Conservation (phyloP, 2,888 invertebrate species). For the Escarpia spicata region DNA sequence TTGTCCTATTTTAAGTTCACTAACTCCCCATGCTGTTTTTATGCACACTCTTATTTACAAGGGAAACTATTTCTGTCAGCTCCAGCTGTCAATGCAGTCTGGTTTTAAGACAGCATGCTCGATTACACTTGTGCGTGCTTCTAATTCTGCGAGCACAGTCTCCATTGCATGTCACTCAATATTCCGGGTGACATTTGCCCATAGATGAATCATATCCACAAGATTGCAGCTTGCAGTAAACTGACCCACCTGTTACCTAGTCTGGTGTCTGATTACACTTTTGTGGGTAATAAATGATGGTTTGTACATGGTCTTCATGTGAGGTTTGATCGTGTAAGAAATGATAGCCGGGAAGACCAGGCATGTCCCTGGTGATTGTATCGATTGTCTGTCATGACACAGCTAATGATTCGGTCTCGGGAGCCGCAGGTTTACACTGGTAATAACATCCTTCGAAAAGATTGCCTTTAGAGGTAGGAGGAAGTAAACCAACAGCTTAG, state of each 20-base stretch:
- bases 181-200: background rate
- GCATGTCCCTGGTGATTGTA: background rate
- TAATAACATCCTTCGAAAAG: background rate
- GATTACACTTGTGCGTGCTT: constrained; percentile 4
- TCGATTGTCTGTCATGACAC: background rate
- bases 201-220: background rate
- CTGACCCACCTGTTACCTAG: background rate
- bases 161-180: background rate
- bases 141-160: background rate
- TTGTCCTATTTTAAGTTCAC: background rate
- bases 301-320: background rate
- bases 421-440: background rate
- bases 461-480: background rate
- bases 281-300: background rate
- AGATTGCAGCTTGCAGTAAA: background rate
- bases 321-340: background rate
- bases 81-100: background rate
- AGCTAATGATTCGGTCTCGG: background rate
- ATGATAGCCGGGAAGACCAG: background rate
- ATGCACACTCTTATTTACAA: background rate
- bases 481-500: background rate
- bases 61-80: background rate
- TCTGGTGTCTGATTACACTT: background rate
- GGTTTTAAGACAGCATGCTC: background rate
- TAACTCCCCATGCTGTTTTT: no score